Base-by-base conservation (phyloP, 2,797 vertebrate species). In the Odontamblyopus lacepedii region DNA sequence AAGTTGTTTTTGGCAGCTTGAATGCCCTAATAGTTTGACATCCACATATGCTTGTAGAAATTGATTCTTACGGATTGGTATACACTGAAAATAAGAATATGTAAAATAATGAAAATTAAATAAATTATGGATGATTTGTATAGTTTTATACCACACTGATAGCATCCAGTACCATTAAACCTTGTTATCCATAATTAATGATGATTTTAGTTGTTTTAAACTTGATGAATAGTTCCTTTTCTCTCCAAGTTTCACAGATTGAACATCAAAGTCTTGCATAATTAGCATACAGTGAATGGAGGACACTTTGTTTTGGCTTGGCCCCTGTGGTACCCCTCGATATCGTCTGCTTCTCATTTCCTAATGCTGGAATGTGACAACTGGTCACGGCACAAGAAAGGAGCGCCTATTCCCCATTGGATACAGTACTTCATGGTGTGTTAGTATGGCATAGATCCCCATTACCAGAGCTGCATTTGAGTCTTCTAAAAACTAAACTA, bases 291-390 rank as follows among this genome's bases (percentile, higher is more conserved):
- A 69, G 75, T 88, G 84, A 88, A 87, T 87, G 76, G 85, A 87
- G 85, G 88, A 85, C 79, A 80, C 86, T 89, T 86, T 83, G 74
- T 87, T 86, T 73, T 75, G 85, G 79, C 77, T 63, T 86, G 77
- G 78, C 84, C 87, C 74, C 79, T 6, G 32, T 50, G 74, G 78
- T 79, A 71, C 75, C 78, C 69, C 82, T 83, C 82, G 11, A 27
- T 87, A 85, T 82, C 83, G 63, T 68, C 80, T 15, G 63, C 79
- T 85, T 81, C 81, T 83, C 79, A 73, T 66, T 53, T 51, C 69
- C 79, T 89, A 88, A 90, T 85, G 82, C 83, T 85, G 90, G 89
- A 93, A 92, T 92, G 89, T 87, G 87, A 89, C 85, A 88, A 88
- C 77, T 86, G 88, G 89, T 91, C 88, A 89, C 76, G 67, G 83